Evolutionary conservation across 2,888 invertebrate genomes (phyloP), one percentile per base, ranked within the genome.

Genomic region (Bruchidius siliquastri): DNA sequence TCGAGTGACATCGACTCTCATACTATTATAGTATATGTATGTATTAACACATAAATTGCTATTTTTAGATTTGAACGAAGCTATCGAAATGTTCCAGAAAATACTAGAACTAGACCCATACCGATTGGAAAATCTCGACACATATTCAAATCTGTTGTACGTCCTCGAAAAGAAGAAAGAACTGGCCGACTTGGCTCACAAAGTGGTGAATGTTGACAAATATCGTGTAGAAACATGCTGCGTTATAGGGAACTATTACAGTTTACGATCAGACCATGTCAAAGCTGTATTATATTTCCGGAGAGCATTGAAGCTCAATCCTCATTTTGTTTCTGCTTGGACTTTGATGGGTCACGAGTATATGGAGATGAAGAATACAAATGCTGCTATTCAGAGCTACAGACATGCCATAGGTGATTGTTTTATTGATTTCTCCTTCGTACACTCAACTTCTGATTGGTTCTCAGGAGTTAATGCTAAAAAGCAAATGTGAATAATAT

Each of bases 301-400:
- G 86, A 90, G 98, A 80, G 98, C 98, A 0, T 86, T 99, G 20
- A 95, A 96, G 85, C 88, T 99, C 6, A 97, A 98, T 88, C 97
- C 98, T 0, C 94, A 95, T 82, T 98, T 98, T 86, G 88, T 97
- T 71, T 95, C 97, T 0, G 98, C 97, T 0, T 99, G 98, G 98
- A 98, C 98, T 0, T 89, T 99, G 69, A 96, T 99, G 92, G 99
- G 99, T 0, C 99, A 99, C 85, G 99, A 99, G 86, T 99, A 96
- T 86, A 97, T 99, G 93, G 99, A 99, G 88, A 91, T 99, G 87
- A 99, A 99, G 86, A 99, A 99, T 86, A 96, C 97, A 0, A 96
- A 96, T 87, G 98, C 98, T 20, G 99, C 99, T n/a, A 98, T 99
- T 84, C 96, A 98, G 84, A 96, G 98, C 82, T 99, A 99, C 85